Evolutionary conservation across 2,113 vertebrate genomes (phyloP).

Genomic region (Orientallactaga bullata): DNA sequence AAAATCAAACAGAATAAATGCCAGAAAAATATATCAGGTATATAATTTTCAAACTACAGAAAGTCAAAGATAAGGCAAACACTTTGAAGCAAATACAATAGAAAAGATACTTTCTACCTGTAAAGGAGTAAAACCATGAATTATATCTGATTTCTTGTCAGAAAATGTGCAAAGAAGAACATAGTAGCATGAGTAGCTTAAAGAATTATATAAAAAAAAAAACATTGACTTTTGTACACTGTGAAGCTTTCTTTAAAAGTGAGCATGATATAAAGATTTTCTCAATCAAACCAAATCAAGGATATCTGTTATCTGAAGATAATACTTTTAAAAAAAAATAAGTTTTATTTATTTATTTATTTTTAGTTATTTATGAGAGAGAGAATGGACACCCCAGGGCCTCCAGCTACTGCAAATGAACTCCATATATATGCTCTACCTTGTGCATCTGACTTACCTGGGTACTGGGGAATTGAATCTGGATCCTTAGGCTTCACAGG

Average conservation of each 20-base stretch:
- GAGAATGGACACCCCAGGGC: too few species aligned
- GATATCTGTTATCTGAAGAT: background rate
- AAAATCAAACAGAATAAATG: background rate
- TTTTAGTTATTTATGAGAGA: too few species aligned
- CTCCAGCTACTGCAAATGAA: too few species aligned
- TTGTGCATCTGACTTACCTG: too few species aligned
- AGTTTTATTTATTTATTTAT: too few species aligned
- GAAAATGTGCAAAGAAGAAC: background rate
- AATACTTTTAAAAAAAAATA: background rate
- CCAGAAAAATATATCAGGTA: background rate
- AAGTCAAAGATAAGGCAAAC: background rate
- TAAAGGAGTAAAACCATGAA: background rate
- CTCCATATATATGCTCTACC: too few species aligned
- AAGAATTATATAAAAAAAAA: background rate
- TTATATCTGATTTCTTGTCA: background rate
- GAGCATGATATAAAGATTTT: background rate
- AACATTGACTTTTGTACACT: background rate
- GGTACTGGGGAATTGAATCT: too few species aligned
- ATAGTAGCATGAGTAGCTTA: background rate
- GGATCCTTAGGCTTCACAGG: too few species aligned
- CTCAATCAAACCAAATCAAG: background rate
- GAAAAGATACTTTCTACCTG: background rate
- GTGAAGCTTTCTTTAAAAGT: background rate
- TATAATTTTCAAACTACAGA: background rate
- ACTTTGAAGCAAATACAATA: background rate